phyloP scores from a whole-genome alignment of 2,113 vertebrate species.

The Trochalopteron elliotii region DNA sequence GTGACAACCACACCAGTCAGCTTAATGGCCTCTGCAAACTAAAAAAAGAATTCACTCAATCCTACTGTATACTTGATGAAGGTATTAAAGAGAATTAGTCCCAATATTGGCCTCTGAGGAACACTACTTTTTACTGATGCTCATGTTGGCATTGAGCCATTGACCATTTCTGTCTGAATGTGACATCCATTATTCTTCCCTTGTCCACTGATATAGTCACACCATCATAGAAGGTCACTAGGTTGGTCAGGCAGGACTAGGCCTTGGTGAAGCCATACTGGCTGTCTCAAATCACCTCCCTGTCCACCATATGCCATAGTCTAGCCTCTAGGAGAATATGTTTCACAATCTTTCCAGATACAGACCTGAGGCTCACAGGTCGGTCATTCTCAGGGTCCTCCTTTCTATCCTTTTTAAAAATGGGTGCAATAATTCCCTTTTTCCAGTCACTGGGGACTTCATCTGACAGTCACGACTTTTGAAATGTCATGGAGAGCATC shows the following conservation, averaged over 20 bases:
- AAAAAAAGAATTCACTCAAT: not conserved
- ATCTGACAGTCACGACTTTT: not conserved
- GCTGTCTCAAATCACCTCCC: not conserved
- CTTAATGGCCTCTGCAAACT: not conserved
- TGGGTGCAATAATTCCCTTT: not conserved
- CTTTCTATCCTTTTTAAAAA: not conserved
- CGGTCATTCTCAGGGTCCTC: accelerated
- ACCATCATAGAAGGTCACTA: not conserved
- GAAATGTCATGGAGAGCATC: not conserved
- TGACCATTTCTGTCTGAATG: not conserved
- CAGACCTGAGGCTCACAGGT: not conserved
- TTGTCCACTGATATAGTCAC: not conserved
- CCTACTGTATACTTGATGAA: not conserved
- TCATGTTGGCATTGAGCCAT: not conserved
- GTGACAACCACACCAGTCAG: not conserved
- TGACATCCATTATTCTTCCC: not conserved
- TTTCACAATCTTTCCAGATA: too few relatives aligned
- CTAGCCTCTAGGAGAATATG: not conserved
- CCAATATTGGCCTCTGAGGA: not conserved
- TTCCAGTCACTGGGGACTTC: not conserved
- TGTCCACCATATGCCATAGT: not conserved
- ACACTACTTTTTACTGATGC: not conserved
- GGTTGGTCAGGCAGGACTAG: not conserved
- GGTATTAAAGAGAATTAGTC: not conserved
- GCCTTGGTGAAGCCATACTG: not conserved